A percentile compares a stretch with the other conserved stretches of the same genome.
Evolutionary conservation across 2,797 vertebrate species (phyloP).

Genomic region (Urosaurus nigricauda): DNA sequence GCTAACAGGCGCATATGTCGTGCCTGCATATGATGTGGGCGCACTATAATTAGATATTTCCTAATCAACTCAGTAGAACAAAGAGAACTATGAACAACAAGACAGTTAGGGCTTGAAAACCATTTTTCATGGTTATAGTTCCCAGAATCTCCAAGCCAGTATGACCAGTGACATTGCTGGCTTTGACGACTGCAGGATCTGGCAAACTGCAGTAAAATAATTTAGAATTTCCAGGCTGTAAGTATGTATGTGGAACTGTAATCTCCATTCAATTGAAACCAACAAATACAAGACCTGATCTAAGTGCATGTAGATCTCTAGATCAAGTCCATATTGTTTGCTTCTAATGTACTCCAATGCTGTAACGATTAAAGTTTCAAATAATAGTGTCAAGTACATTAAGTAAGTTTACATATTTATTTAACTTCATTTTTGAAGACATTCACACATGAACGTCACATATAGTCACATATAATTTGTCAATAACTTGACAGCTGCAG

Average conservation of each 20-base stretch:
- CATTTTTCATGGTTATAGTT: too few relatives aligned
- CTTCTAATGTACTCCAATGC: slow-evolving; percentile 28
- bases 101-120: too few relatives aligned
- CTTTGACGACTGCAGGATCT: too few relatives aligned
- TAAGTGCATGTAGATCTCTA: background rate
- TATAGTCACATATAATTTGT: too few relatives aligned
- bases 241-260: background rate
- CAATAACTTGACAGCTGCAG: background rate
- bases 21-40: too few relatives aligned
- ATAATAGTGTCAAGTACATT: slow-evolving; percentile 9
- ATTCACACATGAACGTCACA: background rate
- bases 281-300: too few relatives aligned
- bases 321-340: slow-evolving; percentile 4
- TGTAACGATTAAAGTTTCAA: slow-evolving; percentile 37
- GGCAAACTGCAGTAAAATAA: too few relatives aligned
- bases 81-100: background rate
- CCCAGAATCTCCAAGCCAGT: too few relatives aligned
- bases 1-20: too few relatives aligned
- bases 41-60: background rate
- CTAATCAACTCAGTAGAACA: background rate
- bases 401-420: slow-evolving; percentile 39
- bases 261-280: background rate
- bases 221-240: background rate
- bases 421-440: slow-evolving; percentile 28
- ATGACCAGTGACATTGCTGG: too few relatives aligned